These are phyloP conservation scores for Eunapius fragilis DNA, from an alignment of 37 sponge, comb jelly and placozoan genomes.

Conservation along the genomic window DNA sequence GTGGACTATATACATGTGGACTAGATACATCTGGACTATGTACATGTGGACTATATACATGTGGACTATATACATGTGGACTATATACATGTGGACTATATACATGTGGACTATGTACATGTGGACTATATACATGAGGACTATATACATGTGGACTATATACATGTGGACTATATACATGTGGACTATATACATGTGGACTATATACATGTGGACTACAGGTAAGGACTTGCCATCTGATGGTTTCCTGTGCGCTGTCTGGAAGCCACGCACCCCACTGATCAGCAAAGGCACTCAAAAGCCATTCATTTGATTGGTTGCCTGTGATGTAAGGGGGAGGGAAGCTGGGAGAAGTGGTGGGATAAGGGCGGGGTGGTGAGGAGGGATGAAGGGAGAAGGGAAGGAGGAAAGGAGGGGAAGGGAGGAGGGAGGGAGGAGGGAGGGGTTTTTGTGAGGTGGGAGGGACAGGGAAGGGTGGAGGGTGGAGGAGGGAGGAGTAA, in stretches of 20 bases:
- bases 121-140: no score
- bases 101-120: no score
- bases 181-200: no score
- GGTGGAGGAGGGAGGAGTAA: neutral
- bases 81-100: no score
- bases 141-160: no score
- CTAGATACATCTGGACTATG: no score
- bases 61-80: no score
- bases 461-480: neutral
- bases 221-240: slow-evolving; percentile 3
- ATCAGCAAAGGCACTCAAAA: slow-evolving; percentile 51
- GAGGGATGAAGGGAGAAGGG: neutral
- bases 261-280: slow-evolving; percentile 66
- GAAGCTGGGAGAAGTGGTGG: slow-evolving; percentile 41
- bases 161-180: no score
- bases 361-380: neutral
- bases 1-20: no score
- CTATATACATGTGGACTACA: no score
- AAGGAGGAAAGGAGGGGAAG: neutral
- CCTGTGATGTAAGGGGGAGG: slow-evolving; percentile 80
- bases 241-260: slow-evolving; percentile 1
- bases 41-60: no score
- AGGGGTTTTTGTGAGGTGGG: neutral
- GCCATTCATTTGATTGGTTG: slow-evolving; percentile 71
- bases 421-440: neutral